Evolutionary conservation across 1,140 invertebrate species (phyloP), one percentile per base, ranked within the genome.

Genomic region (Vanessa tameamea): DNA sequence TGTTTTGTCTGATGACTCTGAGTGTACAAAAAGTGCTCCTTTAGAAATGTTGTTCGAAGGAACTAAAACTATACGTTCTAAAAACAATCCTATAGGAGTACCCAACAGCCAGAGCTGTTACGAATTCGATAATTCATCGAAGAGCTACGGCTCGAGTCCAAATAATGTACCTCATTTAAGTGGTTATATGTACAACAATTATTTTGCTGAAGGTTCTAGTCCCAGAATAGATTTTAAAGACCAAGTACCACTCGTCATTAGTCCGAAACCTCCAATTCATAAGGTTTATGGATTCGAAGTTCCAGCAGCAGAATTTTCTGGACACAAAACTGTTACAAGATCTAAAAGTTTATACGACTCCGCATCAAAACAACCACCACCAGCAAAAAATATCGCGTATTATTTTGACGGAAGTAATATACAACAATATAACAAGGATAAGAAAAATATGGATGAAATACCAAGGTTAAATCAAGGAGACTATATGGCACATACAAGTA

Each of bases 1-100:
- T 78, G 95, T 97, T 47, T 82, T 97, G 5, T 97, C 96, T 0
- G 96, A 97, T 87, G 96, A 96, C 69, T 96, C 96, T 1, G 95
- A 96, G 81, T 94, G 95, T 78, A 96, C 96, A 13, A 96, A 96
- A 86, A 96, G 95, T 53, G 96, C 96, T 2, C 96, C 96, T 0
- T 85, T 96, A 31, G 96, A 96, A 88, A 95, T 95, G 88, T 84
- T 96, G 2, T 96, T 96, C 69, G 94, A 95, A 79, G 92, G 92
- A 47, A 84, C 86, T 14, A 87, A 82, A 78, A 86, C 80, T 51
- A 86, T 80, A 63, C 87, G 81, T 78, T 83, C 85, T 50, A 87
- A 82, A 79, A 82, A 86, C 13, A 79, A 85, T 47, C 75, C 77
- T 51, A 16, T 23, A 14, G 78, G 77, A 48, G 91, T 93, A 14